Evolutionary conservation across 2,113 vertebrate species (phyloP), one percentile per base, ranked within the genome.

Genomic region (Anser cygnoides): DNA sequence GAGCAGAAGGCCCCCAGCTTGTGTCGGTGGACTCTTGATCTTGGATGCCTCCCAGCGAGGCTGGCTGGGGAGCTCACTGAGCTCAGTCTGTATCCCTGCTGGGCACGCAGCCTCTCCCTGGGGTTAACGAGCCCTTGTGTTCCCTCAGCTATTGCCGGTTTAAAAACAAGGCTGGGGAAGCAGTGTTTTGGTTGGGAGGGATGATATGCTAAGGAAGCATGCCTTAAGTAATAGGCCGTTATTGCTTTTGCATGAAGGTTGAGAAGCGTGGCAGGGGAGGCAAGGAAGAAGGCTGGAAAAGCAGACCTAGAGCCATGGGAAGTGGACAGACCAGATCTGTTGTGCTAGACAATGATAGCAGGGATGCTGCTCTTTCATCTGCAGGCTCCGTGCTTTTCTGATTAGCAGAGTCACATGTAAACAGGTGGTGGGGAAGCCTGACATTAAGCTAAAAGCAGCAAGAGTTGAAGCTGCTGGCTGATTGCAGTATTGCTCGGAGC

Each of bases 361-460:
- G 62, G 59, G 84, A 89, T 94, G 62, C 57, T 73, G 78, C 63
- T 96, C 71, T 96, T 93, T 92, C 62, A 81, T 94, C 93, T 92
- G 67, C 55, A 83, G 74, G 33, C 54, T 71, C 63, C 68, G 66
- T 63, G 63, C 75, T 93, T 93, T 90, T 77, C 77, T 93, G 81
- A 95, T 93, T 79, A 95, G 67, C 78, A 83, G 23, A 91, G 68
- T 70, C 46, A 78, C 50, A 71, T 63, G 84, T 89, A 81, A 93
- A 95, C 78, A 77, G 54, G 75, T 77, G 59, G 17, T 70, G 46
- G 61, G 44, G 29, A 87, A 92, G 65, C 43, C 14, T 89, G 90
- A 84, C 76, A 73, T 76, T 55, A 91, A 84, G 50, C 29, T 87
- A 70, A 96, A 90, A 87, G 54, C 41, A 83, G 25, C 66, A 87